Conservation (phyloP, 2,888 invertebrate genomes). For the Drosophila eohydei region DNA sequence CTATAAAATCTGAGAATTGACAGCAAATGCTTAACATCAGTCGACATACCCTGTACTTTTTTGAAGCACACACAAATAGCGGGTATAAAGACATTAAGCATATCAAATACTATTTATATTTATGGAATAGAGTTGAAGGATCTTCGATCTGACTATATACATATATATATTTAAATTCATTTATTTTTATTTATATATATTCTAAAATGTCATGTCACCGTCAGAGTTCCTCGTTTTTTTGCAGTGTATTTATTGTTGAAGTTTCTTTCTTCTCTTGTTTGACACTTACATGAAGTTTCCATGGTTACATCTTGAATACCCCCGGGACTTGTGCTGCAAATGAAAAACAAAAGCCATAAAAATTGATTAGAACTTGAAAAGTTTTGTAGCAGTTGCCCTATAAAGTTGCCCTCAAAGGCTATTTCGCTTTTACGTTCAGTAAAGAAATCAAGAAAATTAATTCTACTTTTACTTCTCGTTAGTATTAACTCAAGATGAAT, state of each 20-base stretch:
- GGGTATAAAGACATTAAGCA: no score
- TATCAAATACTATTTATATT: neutral
- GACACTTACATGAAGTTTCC: constrained; percentile 85
- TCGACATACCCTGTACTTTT: neutral
- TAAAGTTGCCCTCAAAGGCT: neutral
- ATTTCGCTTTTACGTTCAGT: neutral
- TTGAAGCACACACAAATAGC: no score
- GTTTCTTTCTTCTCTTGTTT: neutral
- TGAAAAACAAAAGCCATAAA: constrained; percentile 30
- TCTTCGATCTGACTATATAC: no score
- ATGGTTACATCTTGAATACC: constrained; percentile 89
- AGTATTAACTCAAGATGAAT: neutral
- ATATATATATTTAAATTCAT: no score
- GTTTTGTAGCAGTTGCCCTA: neutral
- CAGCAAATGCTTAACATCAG: neutral
- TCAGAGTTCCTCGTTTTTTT: neutral
- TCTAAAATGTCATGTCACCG: no score
- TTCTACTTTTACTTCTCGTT: neutral
- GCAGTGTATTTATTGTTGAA: neutral
- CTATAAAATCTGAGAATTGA: neutral
- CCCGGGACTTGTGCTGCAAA: constrained; percentile 89
- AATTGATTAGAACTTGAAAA: constrained; percentile 2
- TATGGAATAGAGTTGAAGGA: no score
- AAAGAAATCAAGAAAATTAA: neutral
- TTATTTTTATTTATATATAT: no score